These are phyloP conservation scores for Chymomyza amoena DNA, from an alignment of 2,888 invertebrate genomes.

Conservation along the genomic window DNA sequence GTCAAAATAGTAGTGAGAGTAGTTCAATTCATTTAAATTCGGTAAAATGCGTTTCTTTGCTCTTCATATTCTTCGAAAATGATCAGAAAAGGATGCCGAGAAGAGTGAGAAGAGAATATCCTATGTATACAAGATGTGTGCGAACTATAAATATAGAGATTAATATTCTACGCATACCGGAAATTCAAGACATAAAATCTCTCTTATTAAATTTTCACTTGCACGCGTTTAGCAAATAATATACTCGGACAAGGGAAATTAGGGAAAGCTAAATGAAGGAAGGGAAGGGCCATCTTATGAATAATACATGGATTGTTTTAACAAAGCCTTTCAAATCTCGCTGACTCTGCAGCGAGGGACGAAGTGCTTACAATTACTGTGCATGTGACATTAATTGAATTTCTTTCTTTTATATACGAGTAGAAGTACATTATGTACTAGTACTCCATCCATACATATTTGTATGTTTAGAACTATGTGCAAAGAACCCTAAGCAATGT, in stretches of 20 bases:
- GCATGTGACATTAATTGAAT: neutral
- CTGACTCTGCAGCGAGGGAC: neutral
- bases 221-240: neutral
- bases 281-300: constrained; percentile 70
- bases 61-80: no score
- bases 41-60: no score
- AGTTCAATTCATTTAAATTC: no score
- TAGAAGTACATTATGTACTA: no score
- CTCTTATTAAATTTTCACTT: neutral
- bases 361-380: neutral
- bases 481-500: no score
- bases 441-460: no score
- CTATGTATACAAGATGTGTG: no score
- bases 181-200: neutral
- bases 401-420: neutral
- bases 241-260: constrained; percentile 6
- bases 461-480: no score
- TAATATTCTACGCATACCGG: neutral
- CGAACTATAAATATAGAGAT: no score
- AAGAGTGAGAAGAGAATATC: no score
- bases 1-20: no score
- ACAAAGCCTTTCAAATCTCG: constrained; percentile 41
- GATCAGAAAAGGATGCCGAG: no score
- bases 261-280: constrained; percentile 58
- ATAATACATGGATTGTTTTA: constrained; percentile 72